These are phyloP conservation scores for Chrysomela aeneicollis DNA, from an alignment of 2,888 invertebrate genomes.

Conservation along the genomic window DNA sequence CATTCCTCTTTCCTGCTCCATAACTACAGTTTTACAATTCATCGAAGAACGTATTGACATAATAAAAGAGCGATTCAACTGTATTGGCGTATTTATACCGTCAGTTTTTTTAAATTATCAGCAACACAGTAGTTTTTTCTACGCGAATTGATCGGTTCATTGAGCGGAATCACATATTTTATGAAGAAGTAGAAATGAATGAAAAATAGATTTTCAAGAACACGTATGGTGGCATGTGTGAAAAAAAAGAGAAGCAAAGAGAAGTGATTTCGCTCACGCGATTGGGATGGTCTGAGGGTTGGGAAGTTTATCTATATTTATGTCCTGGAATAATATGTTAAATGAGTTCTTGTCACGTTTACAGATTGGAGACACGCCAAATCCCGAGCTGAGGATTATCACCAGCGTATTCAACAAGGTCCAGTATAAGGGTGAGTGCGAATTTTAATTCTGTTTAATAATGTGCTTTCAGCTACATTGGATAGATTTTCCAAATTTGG, in stretches of 20 bases:
- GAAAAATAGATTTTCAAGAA: conserved; percentile 32
- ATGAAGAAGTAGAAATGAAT: no score
- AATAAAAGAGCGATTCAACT: no score
- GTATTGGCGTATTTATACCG: no score
- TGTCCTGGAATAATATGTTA: conserved; percentile 42
- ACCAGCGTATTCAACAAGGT: conserved; percentile 90
- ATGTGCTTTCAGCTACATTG: no score
- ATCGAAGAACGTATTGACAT: no score
- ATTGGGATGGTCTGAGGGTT: conserved; percentile 51
- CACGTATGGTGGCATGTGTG: conserved; percentile 43
- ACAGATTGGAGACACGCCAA: conserved; percentile 87
- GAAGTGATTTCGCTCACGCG: conserved; percentile 57
- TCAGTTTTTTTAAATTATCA: no score
- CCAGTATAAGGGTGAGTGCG: conserved; percentile 79
- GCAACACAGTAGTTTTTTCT: no score
- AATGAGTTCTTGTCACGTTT: conserved; percentile 56
- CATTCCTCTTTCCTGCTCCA: no score
- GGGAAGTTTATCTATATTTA: conserved; percentile 38
- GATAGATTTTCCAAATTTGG: no score
- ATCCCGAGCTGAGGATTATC: conserved; percentile 85
- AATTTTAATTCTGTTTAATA: not conserved
- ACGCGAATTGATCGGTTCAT: no score
- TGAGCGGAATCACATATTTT: no score
- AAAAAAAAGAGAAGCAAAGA: conserved; percentile 44
- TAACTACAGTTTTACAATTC: no score